phyloP scores from a whole-genome alignment of 2,113 vertebrate genomes.

The Eolophus roseicapilla region DNA sequence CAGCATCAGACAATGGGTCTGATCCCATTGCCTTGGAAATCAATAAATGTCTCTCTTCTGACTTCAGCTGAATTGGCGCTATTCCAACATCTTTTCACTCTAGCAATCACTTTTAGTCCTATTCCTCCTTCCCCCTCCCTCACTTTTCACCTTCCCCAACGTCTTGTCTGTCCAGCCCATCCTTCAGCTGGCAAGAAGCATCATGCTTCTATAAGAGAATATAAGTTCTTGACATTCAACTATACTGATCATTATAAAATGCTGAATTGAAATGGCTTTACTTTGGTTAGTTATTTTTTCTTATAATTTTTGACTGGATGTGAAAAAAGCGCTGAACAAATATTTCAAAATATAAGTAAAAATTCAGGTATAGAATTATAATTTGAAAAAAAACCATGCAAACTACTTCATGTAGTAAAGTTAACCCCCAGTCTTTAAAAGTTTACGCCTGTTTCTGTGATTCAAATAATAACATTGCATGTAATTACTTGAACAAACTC shows the following conservation, averaged over 20 bases:
- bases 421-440: not conserved
- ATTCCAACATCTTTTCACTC: not conserved
- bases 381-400: not conserved
- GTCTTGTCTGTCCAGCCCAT: not conserved
- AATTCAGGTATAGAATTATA: not conserved
- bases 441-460: not conserved
- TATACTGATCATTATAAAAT: fast-evolving
- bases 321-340: not conserved
- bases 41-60: not conserved
- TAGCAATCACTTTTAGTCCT: not conserved
- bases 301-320: not conserved
- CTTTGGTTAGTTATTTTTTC: not conserved
- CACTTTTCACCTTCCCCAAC: not conserved
- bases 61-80: not conserved
- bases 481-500: slow-evolving; percentile 7
- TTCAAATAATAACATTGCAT: not conserved
- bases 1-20: not conserved
- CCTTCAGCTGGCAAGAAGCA: not conserved
- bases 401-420: not conserved
- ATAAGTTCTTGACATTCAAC: not conserved
- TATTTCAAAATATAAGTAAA: not conserved
- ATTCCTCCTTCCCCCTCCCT: not conserved
- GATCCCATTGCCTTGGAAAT: not conserved
- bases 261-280: not conserved
- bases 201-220: not conserved